Evolutionary conservation across 2,113 vertebrate species (phyloP).

Genomic region (Pseudorasbora parva): DNA sequence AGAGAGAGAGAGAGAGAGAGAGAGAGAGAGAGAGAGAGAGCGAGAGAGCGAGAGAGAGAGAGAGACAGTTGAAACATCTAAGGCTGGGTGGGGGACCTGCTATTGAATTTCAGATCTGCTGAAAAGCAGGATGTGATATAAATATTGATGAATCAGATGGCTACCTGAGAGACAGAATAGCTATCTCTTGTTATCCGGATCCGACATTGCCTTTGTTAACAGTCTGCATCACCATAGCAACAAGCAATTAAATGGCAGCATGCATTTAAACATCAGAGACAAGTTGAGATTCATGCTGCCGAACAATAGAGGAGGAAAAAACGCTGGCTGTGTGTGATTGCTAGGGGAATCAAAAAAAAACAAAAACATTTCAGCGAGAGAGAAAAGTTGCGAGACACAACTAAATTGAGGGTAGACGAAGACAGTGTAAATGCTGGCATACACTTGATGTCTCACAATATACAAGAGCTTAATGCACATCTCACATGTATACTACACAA

Average conservation of each 20-base stretch:
- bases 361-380: slow-evolving; percentile 12
- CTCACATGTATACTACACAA: background rate
- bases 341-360: slow-evolving; percentile 20
- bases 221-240: slow-evolving; percentile 53
- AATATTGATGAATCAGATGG: slow-evolving; percentile 63
- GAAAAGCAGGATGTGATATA: slow-evolving; percentile 55
- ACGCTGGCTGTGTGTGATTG: slow-evolving; percentile 30
- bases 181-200: slow-evolving; percentile 55
- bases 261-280: slow-evolving; percentile 58
- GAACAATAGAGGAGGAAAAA: slow-evolving; percentile 31
- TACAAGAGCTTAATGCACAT: background rate
- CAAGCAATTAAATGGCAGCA: slow-evolving; percentile 61
- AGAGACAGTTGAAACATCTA: slow-evolving; percentile 37
- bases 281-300: slow-evolving; percentile 31
- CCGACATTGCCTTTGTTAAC: slow-evolving; percentile 58
- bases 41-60: background rate
- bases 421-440: background rate
- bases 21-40: slow-evolving; percentile 35
- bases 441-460: background rate
- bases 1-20: slow-evolving; percentile 34
- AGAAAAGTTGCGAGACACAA: slow-evolving; percentile 24
- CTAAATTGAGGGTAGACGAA: background rate
- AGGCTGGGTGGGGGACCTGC: slow-evolving; percentile 14
- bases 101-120: slow-evolving; percentile 55
- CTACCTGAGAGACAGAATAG: slow-evolving; percentile 58